These are phyloP conservation scores for Apodemus sylvaticus DNA, from an alignment of 2,113 vertebrate genomes.

Conservation along the genomic window DNA sequence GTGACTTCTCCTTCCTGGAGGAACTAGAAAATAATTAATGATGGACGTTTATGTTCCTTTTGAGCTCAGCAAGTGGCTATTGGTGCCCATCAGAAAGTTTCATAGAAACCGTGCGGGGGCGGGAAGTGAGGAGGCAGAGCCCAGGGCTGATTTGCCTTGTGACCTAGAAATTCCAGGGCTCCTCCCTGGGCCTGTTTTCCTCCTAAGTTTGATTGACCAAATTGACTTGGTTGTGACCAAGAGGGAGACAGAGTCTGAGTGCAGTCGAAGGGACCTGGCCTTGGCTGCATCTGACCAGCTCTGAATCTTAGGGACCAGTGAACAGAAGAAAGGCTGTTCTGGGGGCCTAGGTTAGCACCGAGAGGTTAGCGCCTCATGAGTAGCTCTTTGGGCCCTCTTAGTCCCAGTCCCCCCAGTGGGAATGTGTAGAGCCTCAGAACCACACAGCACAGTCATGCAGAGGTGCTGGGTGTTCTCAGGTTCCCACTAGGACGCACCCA, in stretches of 20 bases:
- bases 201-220: background rate
- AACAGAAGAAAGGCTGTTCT: background rate
- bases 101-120: background rate
- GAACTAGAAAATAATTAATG: background rate
- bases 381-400: background rate
- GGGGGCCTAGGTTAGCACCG: background rate
- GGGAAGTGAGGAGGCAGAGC: background rate
- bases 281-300: background rate
- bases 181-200: slow-evolving; percentile 1
- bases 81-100: background rate
- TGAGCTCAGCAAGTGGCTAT: background rate
- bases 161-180: background rate
- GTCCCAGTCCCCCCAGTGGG: background rate
- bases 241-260: background rate
- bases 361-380: background rate
- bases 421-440: background rate
- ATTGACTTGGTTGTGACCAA: background rate
- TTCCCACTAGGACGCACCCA: background rate
- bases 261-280: background rate
- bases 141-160: background rate
- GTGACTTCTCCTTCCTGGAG: background rate
- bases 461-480: background rate
- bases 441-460: background rate
- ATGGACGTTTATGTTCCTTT: background rate
- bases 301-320: fast-evolving